A percentile compares a stretch with the other conserved stretches of the same genome.
These are phyloP conservation scores for Apaloderma vittatum DNA, from an alignment of 2,113 vertebrate species.

Conservation along the genomic window DNA sequence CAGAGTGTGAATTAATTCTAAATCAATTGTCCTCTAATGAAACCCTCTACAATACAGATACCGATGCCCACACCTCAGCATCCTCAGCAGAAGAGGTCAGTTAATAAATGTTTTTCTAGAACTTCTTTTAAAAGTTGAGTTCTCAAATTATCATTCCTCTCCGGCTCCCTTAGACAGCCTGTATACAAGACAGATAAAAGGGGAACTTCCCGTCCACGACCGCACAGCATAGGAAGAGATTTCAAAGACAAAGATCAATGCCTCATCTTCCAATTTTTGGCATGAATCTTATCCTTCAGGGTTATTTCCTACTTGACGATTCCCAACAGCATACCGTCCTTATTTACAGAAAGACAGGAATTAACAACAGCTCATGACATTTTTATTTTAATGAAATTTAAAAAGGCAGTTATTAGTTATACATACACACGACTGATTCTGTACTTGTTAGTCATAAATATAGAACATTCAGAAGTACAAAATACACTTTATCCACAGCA, in stretches of 20 bases:
- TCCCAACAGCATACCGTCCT: not conserved
- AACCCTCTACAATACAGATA: not conserved
- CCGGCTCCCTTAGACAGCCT: not conserved
- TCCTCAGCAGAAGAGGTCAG: not conserved
- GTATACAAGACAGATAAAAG: not conserved
- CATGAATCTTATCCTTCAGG: not conserved
- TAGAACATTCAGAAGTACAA: constrained; percentile 83
- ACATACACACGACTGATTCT: constrained; percentile 79
- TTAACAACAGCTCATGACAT: constrained; percentile 67
- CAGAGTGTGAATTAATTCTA: not conserved
- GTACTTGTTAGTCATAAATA: constrained; percentile 81
- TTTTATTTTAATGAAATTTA: constrained; percentile 84
- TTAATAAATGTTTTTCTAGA: not conserved
- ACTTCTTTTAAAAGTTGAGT: not conserved
- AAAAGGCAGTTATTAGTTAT: constrained; percentile 82
- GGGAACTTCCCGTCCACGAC: not conserved
- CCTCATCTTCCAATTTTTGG: not conserved
- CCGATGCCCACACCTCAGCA: not conserved
- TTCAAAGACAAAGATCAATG: not conserved
- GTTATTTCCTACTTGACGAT: not conserved
- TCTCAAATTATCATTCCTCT: not conserved
- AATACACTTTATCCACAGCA: constrained; percentile 80
- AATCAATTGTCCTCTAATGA: not conserved
- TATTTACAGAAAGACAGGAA: not conserved
- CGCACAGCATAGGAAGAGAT: not conserved